Evolutionary conservation across 2,888 invertebrate species (phyloP), one percentile per base, ranked within the genome.

Genomic region (Epinotia bilunana): DNA sequence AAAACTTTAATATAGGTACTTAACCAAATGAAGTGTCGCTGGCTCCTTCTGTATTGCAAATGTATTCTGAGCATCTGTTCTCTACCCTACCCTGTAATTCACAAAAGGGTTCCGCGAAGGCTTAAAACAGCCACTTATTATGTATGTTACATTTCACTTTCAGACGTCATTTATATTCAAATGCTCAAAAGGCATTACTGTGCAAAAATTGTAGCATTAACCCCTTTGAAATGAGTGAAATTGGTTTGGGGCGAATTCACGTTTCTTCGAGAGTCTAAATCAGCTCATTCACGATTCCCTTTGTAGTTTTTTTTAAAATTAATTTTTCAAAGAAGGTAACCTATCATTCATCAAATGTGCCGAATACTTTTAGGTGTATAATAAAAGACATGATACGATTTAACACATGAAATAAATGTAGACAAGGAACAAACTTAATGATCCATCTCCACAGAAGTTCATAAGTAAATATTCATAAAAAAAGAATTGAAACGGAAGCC

Each of bases 111-210:
- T 93, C 90, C 89, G 88, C 88, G 88, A 91, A 91, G 87, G 93
- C 90, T 93, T 93, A 94, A 93, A 94, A 93, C 93, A 93, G 93
- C 93, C 94, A 93, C 93, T 94, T 93, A 94, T 94, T 94, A 94
- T 94, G 93, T 93, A 93, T 94, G 94, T 93, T 93, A 94, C 94
- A 93, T 93, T 94, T 94, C 94, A 94, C 93, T 94, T 93, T 93
- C 93, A 93, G 92, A 93, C 93, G 91, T 93, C 92, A 93, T 94
- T 93, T 94, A 94, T 94, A 94, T 94, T 94, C 93, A 94, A 94
- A 94, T 94, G 92, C 88, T 93, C 91, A 88, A 93, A 92, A 92
- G 92, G 93, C 91, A 92, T 93, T 93, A 92, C 93, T 88, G 88
- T 84, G 92, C 93, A 93, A 94, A 94, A 93, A 94, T 92, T 92